Percentiles rank a stretch among this genome's conserved stretches.
These are phyloP conservation scores for Neodontobutis hainanensis DNA, from an alignment of 2,113 vertebrate species.

Conservation along the genomic window DNA sequence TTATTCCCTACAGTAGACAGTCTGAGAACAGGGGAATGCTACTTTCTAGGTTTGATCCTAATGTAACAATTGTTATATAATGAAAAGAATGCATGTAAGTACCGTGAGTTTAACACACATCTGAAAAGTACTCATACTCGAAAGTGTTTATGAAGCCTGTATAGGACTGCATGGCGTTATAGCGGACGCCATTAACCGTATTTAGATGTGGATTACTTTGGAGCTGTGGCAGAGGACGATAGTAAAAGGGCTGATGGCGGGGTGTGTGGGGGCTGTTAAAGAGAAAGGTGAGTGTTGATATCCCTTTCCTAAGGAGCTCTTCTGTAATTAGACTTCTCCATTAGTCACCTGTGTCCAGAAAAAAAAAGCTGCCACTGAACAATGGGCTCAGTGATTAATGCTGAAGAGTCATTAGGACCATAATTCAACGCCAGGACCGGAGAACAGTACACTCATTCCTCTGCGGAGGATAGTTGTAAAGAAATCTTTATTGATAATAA, in stretches of 20 bases:
- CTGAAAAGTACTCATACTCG: too few relatives aligned
- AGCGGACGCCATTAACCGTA: background rate
- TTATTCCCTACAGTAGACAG: too few relatives aligned
- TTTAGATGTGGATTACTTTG: background rate
- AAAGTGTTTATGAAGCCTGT: too few relatives aligned
- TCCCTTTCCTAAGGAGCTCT: conserved; percentile 31
- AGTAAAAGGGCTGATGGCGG: background rate
- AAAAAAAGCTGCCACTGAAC: conserved; percentile 31
- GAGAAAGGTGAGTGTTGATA: background rate
- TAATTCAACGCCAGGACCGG: conserved; percentile 34
- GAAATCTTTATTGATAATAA: background rate
- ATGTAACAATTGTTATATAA: too few relatives aligned
- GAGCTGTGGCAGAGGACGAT: background rate
- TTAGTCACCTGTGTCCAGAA: conserved; percentile 48
- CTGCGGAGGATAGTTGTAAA: background rate
- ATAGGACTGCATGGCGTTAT: background rate
- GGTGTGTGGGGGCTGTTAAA: background rate
- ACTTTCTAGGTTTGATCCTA: too few relatives aligned
- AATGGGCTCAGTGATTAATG: conserved; percentile 47
- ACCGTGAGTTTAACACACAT: too few relatives aligned
- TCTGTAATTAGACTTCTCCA: conserved; percentile 53
- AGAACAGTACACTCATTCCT: conserved; percentile 9
- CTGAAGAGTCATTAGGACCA: conserved; percentile 26
- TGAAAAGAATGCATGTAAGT: too few relatives aligned
- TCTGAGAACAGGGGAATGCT: too few relatives aligned